Percentiles rank a stretch among this genome's conserved stretches.
Evolutionary conservation across 2,797 vertebrate genomes (phyloP).

Genomic region (Helarctos malayanus): DNA sequence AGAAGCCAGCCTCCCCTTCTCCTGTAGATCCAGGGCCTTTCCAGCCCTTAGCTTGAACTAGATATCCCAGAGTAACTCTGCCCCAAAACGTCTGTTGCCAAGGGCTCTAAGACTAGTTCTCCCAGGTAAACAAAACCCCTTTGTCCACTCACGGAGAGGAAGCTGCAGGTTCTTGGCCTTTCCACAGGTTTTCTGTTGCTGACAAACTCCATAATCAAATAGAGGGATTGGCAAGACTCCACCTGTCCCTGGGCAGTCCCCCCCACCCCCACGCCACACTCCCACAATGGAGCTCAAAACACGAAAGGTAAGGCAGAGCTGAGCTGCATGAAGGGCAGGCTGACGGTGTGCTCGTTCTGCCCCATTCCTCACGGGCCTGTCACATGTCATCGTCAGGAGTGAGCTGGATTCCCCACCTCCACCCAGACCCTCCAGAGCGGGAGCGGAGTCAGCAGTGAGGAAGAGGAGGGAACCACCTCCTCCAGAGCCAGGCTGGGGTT

Average conservation of each 20-base stretch:
- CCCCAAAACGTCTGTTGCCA: not conserved
- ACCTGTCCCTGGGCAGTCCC: not conserved
- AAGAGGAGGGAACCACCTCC: not conserved
- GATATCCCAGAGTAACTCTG: not conserved
- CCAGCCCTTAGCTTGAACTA: not conserved
- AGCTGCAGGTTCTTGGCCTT: slow-evolving; percentile 2
- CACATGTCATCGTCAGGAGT: not conserved
- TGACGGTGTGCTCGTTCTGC: accelerated
- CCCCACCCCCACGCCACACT: accelerated
- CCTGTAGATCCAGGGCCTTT: not conserved
- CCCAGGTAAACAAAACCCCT: slow-evolving; percentile 36
- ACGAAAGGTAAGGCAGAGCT: not conserved
- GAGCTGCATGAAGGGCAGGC: not conserved
- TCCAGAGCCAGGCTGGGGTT: not conserved
- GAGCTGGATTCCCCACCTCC: not conserved
- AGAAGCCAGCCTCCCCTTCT: not conserved
- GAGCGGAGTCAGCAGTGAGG: not conserved
- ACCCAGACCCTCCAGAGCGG: no score
- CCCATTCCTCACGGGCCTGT: not conserved
- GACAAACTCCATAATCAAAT: slow-evolving; percentile 9
- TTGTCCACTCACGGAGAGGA: slow-evolving; percentile 50
- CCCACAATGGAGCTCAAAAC: not conserved
- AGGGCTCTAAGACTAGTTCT: not conserved
- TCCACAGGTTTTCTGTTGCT: slow-evolving; percentile 3
- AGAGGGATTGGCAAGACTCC: not conserved